Evolutionary conservation across 2,797 vertebrate genomes (phyloP).

Genomic region (Ceryle rudis): DNA sequence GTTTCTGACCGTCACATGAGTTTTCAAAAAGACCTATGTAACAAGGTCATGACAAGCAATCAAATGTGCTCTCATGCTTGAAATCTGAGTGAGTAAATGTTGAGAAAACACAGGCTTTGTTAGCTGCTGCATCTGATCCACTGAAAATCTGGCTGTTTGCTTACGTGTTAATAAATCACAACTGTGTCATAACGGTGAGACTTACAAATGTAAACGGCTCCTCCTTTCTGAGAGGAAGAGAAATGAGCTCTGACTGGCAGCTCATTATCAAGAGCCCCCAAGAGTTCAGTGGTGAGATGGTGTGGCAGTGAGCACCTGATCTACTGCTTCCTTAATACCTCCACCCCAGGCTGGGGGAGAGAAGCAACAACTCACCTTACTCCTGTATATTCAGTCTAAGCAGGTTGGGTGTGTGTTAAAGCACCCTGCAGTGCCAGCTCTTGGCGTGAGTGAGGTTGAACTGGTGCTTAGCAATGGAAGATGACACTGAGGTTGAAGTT

Average conservation of each 20-base stretch:
- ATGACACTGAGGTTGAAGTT: neutral
- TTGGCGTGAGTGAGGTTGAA: neutral
- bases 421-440: neutral
- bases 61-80: neutral
- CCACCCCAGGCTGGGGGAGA: neutral
- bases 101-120: neutral
- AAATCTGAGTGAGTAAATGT: neutral
- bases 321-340: neutral
- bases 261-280: neutral
- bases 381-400: neutral
- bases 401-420: neutral
- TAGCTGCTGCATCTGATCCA: neutral
- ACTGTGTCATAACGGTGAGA: neutral
- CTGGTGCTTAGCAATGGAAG: neutral
- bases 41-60: neutral
- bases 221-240: neutral
- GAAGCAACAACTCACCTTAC: neutral
- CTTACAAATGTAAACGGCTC: neutral
- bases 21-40: neutral
- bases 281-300: neutral
- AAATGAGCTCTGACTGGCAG: neutral
- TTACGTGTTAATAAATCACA: neutral
- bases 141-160: neutral
- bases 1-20: neutral
- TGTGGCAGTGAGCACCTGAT: accelerated